Evolutionary conservation across 2,797 vertebrate species (phyloP).

Genomic region (Erethizon dorsatum): DNA sequence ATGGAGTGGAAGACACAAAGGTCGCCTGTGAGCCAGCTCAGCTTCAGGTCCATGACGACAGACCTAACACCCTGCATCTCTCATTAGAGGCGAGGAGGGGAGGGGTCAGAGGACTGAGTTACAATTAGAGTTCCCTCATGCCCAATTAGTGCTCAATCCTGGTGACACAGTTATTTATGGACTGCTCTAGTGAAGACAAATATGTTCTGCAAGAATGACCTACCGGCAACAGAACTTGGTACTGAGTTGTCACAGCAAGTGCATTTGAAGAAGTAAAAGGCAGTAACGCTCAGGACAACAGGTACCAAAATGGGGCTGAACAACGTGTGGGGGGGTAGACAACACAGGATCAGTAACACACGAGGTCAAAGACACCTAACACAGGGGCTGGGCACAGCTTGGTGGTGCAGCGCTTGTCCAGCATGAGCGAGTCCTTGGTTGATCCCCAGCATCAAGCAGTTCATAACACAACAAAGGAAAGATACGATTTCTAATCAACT

Average conservation of each 20-base stretch:
- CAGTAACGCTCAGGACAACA: background rate
- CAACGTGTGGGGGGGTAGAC: background rate
- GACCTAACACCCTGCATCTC: background rate
- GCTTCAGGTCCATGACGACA: background rate
- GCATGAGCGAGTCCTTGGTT: background rate
- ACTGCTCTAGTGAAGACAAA: background rate
- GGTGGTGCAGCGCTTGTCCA: background rate
- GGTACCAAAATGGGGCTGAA: slow-evolving; percentile 17
- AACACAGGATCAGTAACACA: background rate
- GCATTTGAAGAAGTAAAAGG: slow-evolving; percentile 4
- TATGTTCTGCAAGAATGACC: background rate
- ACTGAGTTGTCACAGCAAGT: background rate
- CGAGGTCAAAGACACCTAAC: background rate
- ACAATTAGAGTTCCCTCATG: background rate
- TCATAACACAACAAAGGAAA: background rate
- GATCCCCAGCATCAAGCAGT: background rate
- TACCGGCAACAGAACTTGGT: background rate
- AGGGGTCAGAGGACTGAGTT: background rate
- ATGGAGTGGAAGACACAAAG: background rate
- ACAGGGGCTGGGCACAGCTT: no score
- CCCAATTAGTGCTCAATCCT: background rate
- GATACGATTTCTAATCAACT: background rate
- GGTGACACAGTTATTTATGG: background rate
- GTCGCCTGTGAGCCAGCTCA: background rate
- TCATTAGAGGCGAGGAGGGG: background rate